A percentile compares a stretch with the other conserved stretches of the same genome.
Evolutionary conservation across 1,140 invertebrate genomes (phyloP).

Genomic region (Lepidostoma basale): DNA sequence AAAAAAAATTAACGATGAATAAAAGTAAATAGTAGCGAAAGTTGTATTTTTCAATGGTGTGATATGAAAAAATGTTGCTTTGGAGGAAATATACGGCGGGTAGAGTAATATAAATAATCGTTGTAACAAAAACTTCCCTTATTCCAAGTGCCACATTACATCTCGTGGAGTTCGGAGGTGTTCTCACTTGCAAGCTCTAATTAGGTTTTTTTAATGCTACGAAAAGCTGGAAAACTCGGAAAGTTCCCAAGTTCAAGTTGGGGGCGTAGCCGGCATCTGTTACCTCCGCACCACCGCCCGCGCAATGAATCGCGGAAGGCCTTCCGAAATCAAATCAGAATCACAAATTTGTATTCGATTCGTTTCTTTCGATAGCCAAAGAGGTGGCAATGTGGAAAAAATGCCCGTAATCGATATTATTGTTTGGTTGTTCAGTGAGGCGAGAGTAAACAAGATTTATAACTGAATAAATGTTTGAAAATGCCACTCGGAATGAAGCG

Average conservation of each 20-base stretch:
- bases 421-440: not conserved
- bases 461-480: conserved; percentile 3
- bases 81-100: not conserved
- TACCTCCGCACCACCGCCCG: not conserved
- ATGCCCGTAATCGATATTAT: conserved; percentile 16
- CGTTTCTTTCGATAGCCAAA: conserved; percentile 17
- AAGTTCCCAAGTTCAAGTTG: conserved; percentile 25
- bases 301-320: not conserved
- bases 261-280: conserved; percentile 37
- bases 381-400: not conserved
- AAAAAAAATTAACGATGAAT: no score
- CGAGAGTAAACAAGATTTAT: conserved; percentile 6
- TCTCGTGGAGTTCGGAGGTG: conserved; percentile 39
- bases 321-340: conserved; percentile 7
- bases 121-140: conserved; percentile 42
- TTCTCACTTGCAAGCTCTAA: conserved; percentile 42
- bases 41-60: no score
- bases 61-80: not conserved
- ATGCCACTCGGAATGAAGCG: not conserved
- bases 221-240: conserved; percentile 33
- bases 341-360: conserved; percentile 40
- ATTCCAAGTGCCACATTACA: conserved; percentile 33
- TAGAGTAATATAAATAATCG: conserved; percentile 36
- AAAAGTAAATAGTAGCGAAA: no score
- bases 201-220: conserved; percentile 42